Evolutionary conservation across 64 coral and sea anemone species (phyloP), one percentile per base, ranked within the genome.

Genomic region (Catalaphyllia jardinei): DNA sequence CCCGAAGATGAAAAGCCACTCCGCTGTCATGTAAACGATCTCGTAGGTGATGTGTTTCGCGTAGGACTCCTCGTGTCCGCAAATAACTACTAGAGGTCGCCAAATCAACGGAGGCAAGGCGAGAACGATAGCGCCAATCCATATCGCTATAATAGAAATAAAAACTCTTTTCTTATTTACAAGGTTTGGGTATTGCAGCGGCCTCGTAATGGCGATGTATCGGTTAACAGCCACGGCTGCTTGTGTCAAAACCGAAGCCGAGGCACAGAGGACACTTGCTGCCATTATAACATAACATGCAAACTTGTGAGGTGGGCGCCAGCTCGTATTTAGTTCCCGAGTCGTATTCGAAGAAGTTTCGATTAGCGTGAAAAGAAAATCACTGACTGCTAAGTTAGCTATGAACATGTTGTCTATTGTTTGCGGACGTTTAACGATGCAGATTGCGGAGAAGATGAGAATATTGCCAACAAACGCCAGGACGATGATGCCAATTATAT

Each of bases 201-300:
- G 91, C 17, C 87, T 31, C 1, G 18, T 80, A 61, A 93, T 52
- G 77, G 86, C 78, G 76, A 88, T 17, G 75, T 88, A 88, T 82
- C 91, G 91, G 82, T 93, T 93, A 1, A 93, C 65, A 61, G 91
- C 91, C 29, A 93, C 86, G 17, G 86, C 91, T 50, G 91, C 73
- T 64, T 93, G 91, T 64, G 91, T 93, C 65, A 88, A 93, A 46
- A 88, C 86, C 50, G 91, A 93, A 0, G 91, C 91, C 18, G 91
- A 29, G 5, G 76, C 91, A 25, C 91, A 88, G 10, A 93, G 77
- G 67, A 93, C 91, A 49, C 85, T 88, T 29, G 91, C 79, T 7
- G 76, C 91, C 30, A 93, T 69, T 29, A 93, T 88, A 28, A 93
- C 80, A 46, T 93, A 93, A 24, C 91, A 93, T 39, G 79, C 10